A percentile compares a stretch with the other conserved stretches of the same genome.
Evolutionary conservation across 2,797 vertebrate species (phyloP).

Genomic region (Phoxinus dragarum): DNA sequence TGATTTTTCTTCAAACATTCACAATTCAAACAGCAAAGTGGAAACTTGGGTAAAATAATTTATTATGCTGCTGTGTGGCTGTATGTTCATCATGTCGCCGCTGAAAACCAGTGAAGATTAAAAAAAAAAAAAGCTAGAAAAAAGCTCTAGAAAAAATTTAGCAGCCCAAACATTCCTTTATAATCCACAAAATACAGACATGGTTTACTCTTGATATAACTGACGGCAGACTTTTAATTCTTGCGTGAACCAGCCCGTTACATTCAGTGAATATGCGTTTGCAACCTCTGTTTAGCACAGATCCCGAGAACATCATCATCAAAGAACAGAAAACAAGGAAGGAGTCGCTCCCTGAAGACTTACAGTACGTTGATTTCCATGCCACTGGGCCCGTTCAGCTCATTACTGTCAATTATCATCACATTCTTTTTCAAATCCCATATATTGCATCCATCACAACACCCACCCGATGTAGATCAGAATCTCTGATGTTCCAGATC

Average conservation of each 20-base stretch:
- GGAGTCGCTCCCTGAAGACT: background rate
- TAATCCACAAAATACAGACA: background rate
- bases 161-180: background rate
- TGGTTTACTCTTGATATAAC: background rate
- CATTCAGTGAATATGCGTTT: background rate
- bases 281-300: constrained; percentile 5
- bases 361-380: background rate
- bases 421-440: background rate
- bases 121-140: too few relatives aligned
- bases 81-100: background rate
- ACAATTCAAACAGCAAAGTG: background rate
- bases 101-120: background rate
- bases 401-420: constrained; percentile 36
- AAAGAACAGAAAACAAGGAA: constrained; percentile 12
- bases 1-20: background rate
- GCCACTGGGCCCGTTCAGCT: background rate
- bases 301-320: constrained; percentile 1
- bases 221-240: background rate
- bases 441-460: background rate
- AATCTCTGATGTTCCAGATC: constrained; percentile 6
- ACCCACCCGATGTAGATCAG: background rate
- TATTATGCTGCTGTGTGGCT: background rate
- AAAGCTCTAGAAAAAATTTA: background rate
- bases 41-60: background rate
- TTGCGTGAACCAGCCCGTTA: background rate